Percentiles rank a stretch among this genome's conserved stretches.
These are phyloP conservation scores for Pseudolycoriella hygida DNA, from an alignment of 2,888 invertebrate species.

Conservation along the genomic window DNA sequence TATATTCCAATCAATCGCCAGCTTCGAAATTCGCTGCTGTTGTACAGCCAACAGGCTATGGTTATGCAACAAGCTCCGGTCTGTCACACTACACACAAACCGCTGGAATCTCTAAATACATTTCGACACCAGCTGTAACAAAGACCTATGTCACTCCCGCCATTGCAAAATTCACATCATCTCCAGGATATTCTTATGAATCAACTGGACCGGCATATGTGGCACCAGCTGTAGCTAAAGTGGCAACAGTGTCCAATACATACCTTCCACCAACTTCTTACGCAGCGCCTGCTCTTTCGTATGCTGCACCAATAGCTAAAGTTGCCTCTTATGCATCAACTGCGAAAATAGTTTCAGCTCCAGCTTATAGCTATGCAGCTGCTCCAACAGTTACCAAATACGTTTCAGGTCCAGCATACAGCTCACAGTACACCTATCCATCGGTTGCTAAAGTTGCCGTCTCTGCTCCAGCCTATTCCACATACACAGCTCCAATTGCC, in stretches of 20 bases:
- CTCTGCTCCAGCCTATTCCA: constrained; percentile 12
- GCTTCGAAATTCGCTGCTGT: constrained; percentile 23
- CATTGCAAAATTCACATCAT: not conserved
- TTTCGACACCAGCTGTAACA: constrained; percentile 23
- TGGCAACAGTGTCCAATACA: not conserved
- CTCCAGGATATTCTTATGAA: constrained; percentile 7
- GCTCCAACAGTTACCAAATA: constrained; percentile 14
- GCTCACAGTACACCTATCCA: constrained; percentile 15
- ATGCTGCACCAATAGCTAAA: constrained; percentile 11
- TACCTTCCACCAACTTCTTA: constrained; percentile 1
- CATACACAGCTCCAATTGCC: constrained; percentile 8
- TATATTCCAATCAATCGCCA: constrained; percentile 25
- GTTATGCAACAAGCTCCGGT: constrained; percentile 36
- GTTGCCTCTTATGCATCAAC: constrained; percentile 17
- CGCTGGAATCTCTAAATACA: constrained; percentile 20
- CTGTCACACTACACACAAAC: constrained; percentile 26
- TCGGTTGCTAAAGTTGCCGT: not conserved
- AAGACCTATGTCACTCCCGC: constrained; percentile 13
- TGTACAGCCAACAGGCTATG: constrained; percentile 32
- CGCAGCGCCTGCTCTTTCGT: constrained; percentile 11
- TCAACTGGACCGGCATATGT: constrained; percentile 14
- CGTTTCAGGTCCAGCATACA: constrained; percentile 13
- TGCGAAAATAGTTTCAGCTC: constrained; percentile 20
- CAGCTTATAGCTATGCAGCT: constrained; percentile 22
- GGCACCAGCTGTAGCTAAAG: constrained; percentile 10